phyloP scores from a whole-genome alignment of 2,797 vertebrate genomes.

The Melanotaenia pygmaea region DNA sequence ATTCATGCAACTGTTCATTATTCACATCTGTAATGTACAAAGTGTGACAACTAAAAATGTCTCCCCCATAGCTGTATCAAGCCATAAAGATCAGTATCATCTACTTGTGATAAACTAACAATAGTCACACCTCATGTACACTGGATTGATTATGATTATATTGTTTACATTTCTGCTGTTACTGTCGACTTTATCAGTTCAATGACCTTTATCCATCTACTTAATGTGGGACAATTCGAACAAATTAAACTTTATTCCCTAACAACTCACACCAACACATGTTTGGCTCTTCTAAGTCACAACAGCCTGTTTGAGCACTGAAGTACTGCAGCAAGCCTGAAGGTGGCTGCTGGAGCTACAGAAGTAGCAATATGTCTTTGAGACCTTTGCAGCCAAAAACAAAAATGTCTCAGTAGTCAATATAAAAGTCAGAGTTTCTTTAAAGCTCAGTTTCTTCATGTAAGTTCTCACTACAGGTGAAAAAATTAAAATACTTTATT shows the following conservation, averaged over 20 bases:
- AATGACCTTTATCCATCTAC: background rate
- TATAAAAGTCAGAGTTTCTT: slow-evolving; percentile 24
- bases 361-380: slow-evolving; percentile 7
- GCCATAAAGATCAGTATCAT: slow-evolving; percentile 2
- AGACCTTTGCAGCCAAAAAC: background rate
- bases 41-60: slow-evolving; percentile 12
- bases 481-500: background rate
- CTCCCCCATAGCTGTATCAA: background rate
- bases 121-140: background rate
- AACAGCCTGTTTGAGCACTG: background rate
- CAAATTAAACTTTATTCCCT: background rate
- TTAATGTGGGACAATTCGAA: background rate
- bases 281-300: too few relatives aligned
- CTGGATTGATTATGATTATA: background rate
- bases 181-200: slow-evolving; percentile 2
- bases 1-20: background rate
- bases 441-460: slow-evolving; percentile 42
- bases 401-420: background rate
- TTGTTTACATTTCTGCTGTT: background rate
- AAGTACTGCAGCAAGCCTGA: slow-evolving; percentile 41
- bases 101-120: background rate
- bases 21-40: slow-evolving; percentile 18
- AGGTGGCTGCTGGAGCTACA: slow-evolving; percentile 43
- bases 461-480: slow-evolving; percentile 31
- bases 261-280: background rate